Percentiles rank a stretch among this genome's conserved stretches.
phyloP scores from a whole-genome alignment of 2,113 vertebrate genomes.

The Chlamydotis undulata region DNA sequence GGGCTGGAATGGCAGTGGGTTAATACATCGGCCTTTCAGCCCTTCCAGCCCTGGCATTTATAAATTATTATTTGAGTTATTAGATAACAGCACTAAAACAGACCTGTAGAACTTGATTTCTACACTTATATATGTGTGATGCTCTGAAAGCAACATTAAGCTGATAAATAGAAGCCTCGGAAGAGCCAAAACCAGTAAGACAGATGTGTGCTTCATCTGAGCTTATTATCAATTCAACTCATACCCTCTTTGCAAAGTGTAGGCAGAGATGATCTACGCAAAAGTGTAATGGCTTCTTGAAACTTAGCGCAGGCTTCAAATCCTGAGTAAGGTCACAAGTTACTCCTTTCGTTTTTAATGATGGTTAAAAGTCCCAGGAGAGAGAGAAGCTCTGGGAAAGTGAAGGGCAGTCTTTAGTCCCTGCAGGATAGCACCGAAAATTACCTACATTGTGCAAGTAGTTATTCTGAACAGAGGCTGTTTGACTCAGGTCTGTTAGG shows the following conservation, averaged over 20 bases:
- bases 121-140: background rate
- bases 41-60: background rate
- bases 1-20: background rate
- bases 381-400: background rate
- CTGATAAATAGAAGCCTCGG: constrained; percentile 38
- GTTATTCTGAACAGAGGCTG: background rate
- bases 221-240: constrained; percentile 27
- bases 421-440: background rate
- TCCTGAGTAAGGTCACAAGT: background rate
- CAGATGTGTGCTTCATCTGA: constrained; percentile 11
- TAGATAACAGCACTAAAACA: constrained; percentile 27
- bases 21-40: constrained; percentile 6
- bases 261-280: constrained; percentile 1
- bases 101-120: constrained; percentile 35
- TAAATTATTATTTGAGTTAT: constrained; percentile 39
- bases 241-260: background rate
- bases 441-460: background rate
- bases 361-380: background rate
- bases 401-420: background rate
- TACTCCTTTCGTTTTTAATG: background rate
- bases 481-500: background rate
- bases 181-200: constrained; percentile 10
- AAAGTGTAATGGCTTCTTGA: constrained; percentile 14
- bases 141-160: constrained; percentile 36
- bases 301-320: background rate